These are phyloP conservation scores for Sceloporus tristichus DNA, from an alignment of 2,113 vertebrate species.

Conservation along the genomic window DNA sequence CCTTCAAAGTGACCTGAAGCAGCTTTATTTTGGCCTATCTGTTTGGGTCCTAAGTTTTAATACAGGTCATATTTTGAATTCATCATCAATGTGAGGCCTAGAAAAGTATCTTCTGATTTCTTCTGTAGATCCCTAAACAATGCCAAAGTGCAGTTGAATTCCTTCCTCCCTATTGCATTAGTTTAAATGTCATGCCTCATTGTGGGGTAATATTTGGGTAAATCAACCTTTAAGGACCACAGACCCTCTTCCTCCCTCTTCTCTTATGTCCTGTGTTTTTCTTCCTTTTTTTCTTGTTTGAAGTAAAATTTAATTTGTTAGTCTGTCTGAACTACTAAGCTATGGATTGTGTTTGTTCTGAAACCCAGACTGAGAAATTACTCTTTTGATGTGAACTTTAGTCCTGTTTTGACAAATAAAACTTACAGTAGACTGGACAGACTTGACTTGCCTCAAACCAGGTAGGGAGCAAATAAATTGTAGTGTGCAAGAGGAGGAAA, in stretches of 20 bases:
- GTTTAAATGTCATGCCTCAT: too few species aligned
- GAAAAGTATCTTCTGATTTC: background rate
- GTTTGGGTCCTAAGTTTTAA: background rate
- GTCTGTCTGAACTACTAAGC: background rate
- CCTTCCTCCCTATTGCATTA: background rate
- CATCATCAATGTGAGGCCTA: background rate
- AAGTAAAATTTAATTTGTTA: background rate
- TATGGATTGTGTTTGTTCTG: background rate
- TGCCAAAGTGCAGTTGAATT: background rate
- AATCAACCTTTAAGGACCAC: background rate
- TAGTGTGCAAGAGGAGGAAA: background rate
- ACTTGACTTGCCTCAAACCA: background rate
- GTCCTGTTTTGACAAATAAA: background rate
- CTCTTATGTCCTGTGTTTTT: background rate
- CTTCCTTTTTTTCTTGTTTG: background rate
- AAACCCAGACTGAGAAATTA: background rate
- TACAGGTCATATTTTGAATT: background rate
- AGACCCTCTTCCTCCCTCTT: background rate
- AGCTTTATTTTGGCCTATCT: too few species aligned
- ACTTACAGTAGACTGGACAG: background rate
- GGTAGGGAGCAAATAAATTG: background rate
- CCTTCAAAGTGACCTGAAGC: too few species aligned
- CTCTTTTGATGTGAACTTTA: background rate
- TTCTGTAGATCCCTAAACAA: too few species aligned
- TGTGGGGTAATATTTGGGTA: background rate